Conservation (phyloP, 2,797 vertebrate species). For the Rachycentron canadum region DNA sequence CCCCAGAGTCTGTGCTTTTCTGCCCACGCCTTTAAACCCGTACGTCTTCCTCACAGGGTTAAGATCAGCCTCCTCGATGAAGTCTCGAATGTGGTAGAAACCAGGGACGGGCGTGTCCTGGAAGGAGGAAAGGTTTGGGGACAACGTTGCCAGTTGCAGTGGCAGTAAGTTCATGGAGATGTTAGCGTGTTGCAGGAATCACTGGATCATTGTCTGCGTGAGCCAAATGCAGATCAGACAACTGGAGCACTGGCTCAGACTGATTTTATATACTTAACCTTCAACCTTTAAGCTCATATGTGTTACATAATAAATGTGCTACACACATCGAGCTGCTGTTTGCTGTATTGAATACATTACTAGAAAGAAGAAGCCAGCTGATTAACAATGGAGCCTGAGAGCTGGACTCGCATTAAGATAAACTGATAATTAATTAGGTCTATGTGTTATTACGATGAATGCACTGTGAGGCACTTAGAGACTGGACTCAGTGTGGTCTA, state of each 20-base stretch:
- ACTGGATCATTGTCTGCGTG: not conserved
- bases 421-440: constrained; percentile 46
- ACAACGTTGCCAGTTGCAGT: not conserved
- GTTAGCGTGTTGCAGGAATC: not conserved
- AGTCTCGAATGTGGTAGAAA: constrained; percentile 78
- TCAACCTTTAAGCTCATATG: not conserved
- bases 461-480: constrained; percentile 24
- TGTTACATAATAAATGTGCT: constrained; percentile 11
- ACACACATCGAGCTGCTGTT: not conserved
- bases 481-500: not conserved
- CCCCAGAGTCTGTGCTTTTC: constrained; percentile 55
- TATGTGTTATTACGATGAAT: constrained; percentile 27
- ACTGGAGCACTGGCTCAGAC: not conserved
- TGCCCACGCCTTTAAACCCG: constrained; percentile 84
- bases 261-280: not conserved
- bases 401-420: constrained; percentile 34
- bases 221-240: not conserved
- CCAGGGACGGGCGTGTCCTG: constrained; percentile 83
- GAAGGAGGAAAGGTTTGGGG: not conserved
- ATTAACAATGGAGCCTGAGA: constrained; percentile 25
- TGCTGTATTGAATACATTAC: not conserved
- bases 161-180: not conserved
- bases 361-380: constrained; percentile 14
- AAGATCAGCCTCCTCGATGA: constrained; percentile 84
- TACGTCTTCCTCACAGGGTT: constrained; percentile 83